Percentiles rank a stretch among this genome's conserved stretches.
phyloP scores from a whole-genome alignment of 2,797 vertebrate species.

The Phoeniculus purpureus region DNA sequence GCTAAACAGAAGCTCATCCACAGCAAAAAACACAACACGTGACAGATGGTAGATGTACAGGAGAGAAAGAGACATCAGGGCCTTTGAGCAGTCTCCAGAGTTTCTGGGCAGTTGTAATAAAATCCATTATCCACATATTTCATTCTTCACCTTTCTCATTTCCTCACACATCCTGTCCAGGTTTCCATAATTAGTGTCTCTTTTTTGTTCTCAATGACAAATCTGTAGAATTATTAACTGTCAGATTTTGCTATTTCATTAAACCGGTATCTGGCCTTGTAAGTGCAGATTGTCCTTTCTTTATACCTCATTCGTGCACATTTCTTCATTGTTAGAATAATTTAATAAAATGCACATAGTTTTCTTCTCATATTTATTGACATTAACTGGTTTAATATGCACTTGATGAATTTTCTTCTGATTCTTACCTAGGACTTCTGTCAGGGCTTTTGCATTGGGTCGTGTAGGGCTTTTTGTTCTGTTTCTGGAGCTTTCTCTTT shows the following conservation, averaged over 20 bases:
- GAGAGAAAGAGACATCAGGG: background rate
- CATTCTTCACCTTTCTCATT: background rate
- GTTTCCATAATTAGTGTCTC: background rate
- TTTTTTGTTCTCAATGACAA: slow-evolving; percentile 9
- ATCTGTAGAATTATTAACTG: background rate
- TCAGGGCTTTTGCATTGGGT: background rate
- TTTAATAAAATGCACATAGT: background rate
- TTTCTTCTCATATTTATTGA: background rate
- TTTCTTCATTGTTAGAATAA: background rate
- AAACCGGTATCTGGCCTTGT: background rate
- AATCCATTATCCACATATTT: background rate
- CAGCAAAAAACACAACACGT: background rate
- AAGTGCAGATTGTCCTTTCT: background rate
- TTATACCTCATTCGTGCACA: background rate
- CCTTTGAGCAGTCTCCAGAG: background rate
- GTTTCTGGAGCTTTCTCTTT: background rate
- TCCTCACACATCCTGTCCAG: background rate
- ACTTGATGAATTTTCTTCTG: background rate
- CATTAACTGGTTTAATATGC: background rate
- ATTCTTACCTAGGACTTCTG: background rate
- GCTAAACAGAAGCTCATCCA: background rate
- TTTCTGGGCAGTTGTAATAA: background rate
- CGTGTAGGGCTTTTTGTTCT: background rate
- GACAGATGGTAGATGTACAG: background rate
- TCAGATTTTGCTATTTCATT: background rate